Conservation (phyloP, 30 jellyfish, hydroid and myxozoan species). For the Phacellophora camtschatica region DNA sequence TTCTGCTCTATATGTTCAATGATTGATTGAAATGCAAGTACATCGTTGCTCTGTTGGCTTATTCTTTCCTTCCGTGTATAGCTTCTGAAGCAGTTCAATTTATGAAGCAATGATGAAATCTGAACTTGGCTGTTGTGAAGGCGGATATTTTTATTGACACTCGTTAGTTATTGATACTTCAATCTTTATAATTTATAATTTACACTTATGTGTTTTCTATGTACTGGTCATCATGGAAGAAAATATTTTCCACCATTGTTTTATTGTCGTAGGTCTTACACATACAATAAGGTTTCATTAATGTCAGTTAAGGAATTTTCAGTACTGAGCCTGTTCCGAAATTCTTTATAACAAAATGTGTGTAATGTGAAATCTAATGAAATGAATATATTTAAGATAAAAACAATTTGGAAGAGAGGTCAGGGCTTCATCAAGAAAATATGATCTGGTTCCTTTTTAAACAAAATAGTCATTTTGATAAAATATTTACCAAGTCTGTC, state of each 20-base stretch:
- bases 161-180: neutral
- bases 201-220: neutral
- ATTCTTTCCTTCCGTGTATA: slow-evolving; percentile 13
- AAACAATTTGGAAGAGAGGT: neutral
- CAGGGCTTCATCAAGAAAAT: slow-evolving; percentile 3
- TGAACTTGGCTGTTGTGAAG: neutral
- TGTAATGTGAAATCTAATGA: neutral
- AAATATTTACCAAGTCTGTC: neutral
- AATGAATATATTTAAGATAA: neutral
- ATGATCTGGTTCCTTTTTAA: neutral
- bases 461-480: neutral
- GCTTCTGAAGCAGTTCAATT: slow-evolving; percentile 3
- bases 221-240: neutral
- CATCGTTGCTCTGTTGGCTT: slow-evolving; percentile 7
- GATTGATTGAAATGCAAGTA: slow-evolving; percentile 19
- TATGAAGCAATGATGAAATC: neutral
- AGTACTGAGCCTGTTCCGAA: no score
- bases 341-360: no score
- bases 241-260: neutral
- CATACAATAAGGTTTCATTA: neutral
- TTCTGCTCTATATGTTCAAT: slow-evolving; percentile 14
- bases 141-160: neutral
- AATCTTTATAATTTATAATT: neutral
- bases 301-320: no score
- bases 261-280: neutral